Base-by-base conservation (phyloP, 2,888 invertebrate species). In the Pachycephus smyrnensis region DNA sequence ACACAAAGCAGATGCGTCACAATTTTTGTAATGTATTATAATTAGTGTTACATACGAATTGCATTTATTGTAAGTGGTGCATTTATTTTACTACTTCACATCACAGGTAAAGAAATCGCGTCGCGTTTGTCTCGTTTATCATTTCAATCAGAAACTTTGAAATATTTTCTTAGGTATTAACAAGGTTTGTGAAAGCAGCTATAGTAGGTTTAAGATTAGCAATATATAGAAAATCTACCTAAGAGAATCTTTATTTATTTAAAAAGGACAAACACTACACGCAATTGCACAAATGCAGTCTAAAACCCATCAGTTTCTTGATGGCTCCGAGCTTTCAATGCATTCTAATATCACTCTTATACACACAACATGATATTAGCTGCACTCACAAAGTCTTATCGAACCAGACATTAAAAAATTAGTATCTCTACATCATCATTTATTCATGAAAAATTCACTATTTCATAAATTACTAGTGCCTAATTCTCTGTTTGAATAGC, bases 61-160 rank as follows among this genome's bases (percentile, higher is more conserved):
- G 86, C 86, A 86, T 85, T 82, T 82, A 82, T 83, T 88, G 82
- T 84, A 87, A 87, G 86, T 87, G 85, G 86, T 85, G 82, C 81
- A 86, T 82, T 85, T 85, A 81, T 84, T 83, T 86, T 85, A 81
- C 80, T 80, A 73, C 12, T 33, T 30, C 15, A 33, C 71, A 71
- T 33, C 71, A 33, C 71, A 31, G 32, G 33, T 33, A 15, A 71
- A 31, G 9, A 71, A 15, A 32, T 33, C 32, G 31, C 71, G 33
- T 31, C 71, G 32, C 31, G 12, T 31, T 33, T 23, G 15, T 23
- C n/a, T 15, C 23, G 23, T 55, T 23, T 55, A 55, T 55, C 55
- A 55, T 55, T 55, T 55, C 23, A 55, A 23, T 23, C 55, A 55
- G 55, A 55, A 55, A 55, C 23, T 55, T 55, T 69, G 31, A 23